A percentile compares a stretch with the other conserved stretches of the same genome.
These are phyloP conservation scores for Brenthis hecate DNA, from an alignment of 2,888 invertebrate genomes.

Conservation along the genomic window DNA sequence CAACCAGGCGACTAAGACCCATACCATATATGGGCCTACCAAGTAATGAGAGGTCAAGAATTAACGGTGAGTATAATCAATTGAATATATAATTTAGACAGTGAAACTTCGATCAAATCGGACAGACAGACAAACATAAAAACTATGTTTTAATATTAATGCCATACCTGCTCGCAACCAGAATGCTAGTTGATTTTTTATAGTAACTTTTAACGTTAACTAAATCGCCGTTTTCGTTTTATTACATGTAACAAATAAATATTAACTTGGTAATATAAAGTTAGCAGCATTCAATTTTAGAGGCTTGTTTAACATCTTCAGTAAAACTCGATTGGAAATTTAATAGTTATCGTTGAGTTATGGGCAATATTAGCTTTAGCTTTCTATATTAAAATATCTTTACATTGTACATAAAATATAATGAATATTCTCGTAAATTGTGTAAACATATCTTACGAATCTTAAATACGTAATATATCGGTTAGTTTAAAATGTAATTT, in stretches of 20 bases:
- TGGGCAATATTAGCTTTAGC: neutral
- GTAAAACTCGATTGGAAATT: slow-evolving; percentile 13
- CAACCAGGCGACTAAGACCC: too few relatives aligned
- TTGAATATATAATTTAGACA: too few relatives aligned
- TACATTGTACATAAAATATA: slow-evolving; percentile 4
- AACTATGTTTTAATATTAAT: too few relatives aligned
- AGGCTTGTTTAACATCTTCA: neutral
- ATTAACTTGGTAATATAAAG: neutral
- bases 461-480: slow-evolving; percentile 1
- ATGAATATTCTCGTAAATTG: slow-evolving; percentile 17
- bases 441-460: slow-evolving; percentile 5
- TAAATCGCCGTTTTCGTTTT: too few relatives aligned
- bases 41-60: too few relatives aligned
- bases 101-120: too few relatives aligned
- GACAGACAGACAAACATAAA: too few relatives aligned
- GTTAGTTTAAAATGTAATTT: neutral
- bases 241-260: neutral
- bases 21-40: too few relatives aligned
- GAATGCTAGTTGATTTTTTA: too few relatives aligned
- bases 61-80: too few relatives aligned
- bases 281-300: neutral
- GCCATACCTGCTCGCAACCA: too few relatives aligned
- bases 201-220: too few relatives aligned
- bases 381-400: neutral
- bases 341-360: neutral